Conservation (phyloP, 1,140 invertebrate species). For the Nomia melanderi region DNA sequence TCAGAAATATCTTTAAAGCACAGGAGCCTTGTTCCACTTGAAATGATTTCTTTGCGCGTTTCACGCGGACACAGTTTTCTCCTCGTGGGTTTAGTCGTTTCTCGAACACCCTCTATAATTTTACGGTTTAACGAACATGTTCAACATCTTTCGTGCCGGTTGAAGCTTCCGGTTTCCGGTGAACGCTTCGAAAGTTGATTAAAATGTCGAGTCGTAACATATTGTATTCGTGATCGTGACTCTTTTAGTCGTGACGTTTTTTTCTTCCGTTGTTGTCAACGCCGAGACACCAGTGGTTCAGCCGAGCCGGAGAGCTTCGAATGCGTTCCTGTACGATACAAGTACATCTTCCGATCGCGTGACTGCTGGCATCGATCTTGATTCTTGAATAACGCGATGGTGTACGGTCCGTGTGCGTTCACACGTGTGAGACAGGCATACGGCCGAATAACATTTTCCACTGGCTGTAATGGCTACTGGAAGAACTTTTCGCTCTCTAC, state of each 20-base stretch:
- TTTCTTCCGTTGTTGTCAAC: background rate
- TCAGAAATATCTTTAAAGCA: no score
- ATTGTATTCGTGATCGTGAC: no score
- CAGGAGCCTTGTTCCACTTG: no score
- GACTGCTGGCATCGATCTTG: conserved; percentile 39
- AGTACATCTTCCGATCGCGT: conserved; percentile 38
- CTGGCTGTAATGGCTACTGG: background rate
- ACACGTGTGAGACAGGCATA: no score
- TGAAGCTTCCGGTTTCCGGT: background rate
- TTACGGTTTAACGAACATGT: conserved; percentile 3
- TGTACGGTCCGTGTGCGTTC: background rate
- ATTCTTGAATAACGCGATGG: conserved; percentile 36
- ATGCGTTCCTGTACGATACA: background rate
- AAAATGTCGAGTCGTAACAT: background rate
- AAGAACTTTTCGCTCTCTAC: background rate
- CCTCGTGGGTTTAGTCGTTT: no score
- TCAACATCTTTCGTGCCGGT: background rate
- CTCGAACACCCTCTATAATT: conserved; percentile 1
- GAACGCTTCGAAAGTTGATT: background rate
- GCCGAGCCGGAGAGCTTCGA: background rate
- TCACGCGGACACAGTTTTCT: no score
- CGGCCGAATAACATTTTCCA: background rate
- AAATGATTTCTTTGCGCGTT: no score
- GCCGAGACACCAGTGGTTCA: no score
- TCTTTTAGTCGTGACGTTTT: no score